Evolutionary conservation across 2,888 invertebrate species (phyloP).

Genomic region (Erpobdella octoculata): DNA sequence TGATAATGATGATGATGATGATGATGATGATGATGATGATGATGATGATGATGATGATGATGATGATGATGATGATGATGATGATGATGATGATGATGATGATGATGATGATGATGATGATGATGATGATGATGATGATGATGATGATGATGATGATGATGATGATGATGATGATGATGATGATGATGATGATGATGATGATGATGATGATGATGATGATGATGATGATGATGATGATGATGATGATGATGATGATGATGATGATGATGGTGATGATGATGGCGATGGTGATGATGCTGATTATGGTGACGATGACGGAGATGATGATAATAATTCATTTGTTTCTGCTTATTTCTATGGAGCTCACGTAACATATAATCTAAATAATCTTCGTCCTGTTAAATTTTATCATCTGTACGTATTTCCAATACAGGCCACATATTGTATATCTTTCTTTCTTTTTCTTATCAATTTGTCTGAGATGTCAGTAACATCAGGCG

Average conservation of each 20-base stretch:
- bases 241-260: slow-evolving; percentile 1
- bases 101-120: slow-evolving; percentile 3
- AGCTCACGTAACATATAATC: too few species aligned
- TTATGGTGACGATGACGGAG: too few species aligned
- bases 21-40: not conserved
- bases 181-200: slow-evolving; percentile 25
- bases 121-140: slow-evolving; percentile 19
- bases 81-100: slow-evolving; percentile 3
- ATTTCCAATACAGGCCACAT: too few species aligned
- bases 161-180: slow-evolving; percentile 19
- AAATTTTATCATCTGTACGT: too few species aligned
- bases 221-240: slow-evolving; percentile 11
- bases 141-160: slow-evolving; percentile 25
- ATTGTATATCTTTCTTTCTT: too few species aligned
- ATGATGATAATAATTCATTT: too few species aligned
- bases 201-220: slow-evolving; percentile 21
- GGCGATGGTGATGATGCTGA: too few species aligned
- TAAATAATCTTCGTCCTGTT: too few species aligned
- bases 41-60: not conserved
- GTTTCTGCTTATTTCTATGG: too few species aligned
- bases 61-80: slow-evolving; percentile 17
- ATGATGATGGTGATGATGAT: slow-evolving; percentile 19
- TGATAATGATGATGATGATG: not conserved
- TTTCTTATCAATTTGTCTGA: too few species aligned
- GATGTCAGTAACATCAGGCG: too few species aligned